Conservation (phyloP, 2,113 vertebrate species). For the Cnemophilus loriae region DNA sequence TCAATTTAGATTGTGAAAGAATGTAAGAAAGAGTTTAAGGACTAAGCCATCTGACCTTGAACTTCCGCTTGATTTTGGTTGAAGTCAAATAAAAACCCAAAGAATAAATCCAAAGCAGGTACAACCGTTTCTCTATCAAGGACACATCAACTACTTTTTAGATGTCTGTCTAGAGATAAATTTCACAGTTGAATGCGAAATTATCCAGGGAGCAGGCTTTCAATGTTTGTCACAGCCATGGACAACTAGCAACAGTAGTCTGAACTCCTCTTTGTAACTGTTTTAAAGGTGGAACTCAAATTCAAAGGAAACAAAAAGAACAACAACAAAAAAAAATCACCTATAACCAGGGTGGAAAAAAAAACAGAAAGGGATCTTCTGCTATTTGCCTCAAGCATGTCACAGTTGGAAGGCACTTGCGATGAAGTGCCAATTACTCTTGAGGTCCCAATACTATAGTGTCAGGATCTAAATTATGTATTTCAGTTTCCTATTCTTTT, state of each 20-base stretch:
- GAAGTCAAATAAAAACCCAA: background rate
- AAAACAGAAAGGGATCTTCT: background rate
- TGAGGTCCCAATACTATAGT: background rate
- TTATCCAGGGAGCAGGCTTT: background rate
- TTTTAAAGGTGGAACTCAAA: background rate
- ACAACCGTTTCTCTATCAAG: accelerated
- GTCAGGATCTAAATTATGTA: background rate
- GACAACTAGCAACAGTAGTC: background rate
- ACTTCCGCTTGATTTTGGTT: background rate
- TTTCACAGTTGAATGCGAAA: background rate
- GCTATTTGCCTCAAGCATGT: background rate
- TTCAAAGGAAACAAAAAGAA: background rate
- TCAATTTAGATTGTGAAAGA: background rate
- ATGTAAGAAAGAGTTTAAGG: background rate
- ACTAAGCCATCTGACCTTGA: background rate
- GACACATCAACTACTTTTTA: background rate
- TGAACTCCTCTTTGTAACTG: background rate
- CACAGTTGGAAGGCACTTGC: background rate
- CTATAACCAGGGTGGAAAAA: background rate
- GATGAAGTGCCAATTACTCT: background rate
- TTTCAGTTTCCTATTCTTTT: background rate
- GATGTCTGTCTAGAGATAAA: background rate
- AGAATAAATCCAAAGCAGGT: background rate
- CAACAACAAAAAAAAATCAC: background rate
- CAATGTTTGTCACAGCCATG: background rate